Percentiles rank a stretch among this genome's conserved stretches.
phyloP scores from a whole-genome alignment of 2,888 invertebrate species.

The Hirtodrosophila trivittata region DNA sequence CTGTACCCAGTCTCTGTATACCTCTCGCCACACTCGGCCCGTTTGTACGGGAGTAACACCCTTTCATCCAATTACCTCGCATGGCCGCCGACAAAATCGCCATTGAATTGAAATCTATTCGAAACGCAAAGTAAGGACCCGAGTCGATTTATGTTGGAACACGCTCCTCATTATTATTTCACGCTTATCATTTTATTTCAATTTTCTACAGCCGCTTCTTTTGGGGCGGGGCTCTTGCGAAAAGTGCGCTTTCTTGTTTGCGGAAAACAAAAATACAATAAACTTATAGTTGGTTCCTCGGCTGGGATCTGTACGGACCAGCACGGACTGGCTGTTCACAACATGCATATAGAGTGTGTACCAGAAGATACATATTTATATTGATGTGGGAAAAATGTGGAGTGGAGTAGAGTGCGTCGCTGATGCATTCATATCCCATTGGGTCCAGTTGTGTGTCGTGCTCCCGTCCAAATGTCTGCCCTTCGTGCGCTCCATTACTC shows the following conservation, averaged over 20 bases:
- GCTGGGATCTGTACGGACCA: too few species aligned
- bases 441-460: constrained; percentile 69
- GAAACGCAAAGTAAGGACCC: constrained; percentile 12
- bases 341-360: constrained; percentile 2
- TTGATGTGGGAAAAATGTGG: constrained; percentile 32
- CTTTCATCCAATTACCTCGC: constrained; percentile 46
- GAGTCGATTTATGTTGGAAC: constrained; percentile 73
- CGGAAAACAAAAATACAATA: constrained; percentile 61
- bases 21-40: constrained; percentile 1
- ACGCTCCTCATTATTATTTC: constrained; percentile 78
- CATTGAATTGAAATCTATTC: constrained; percentile 52
- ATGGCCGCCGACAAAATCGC: constrained; percentile 28
- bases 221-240: constrained; percentile 1
- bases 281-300: constrained; percentile 64
- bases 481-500: constrained; percentile 65
- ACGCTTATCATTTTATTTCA: constrained; percentile 79
- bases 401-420: constrained; percentile 28
- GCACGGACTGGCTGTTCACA: constrained; percentile 17
- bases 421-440: constrained; percentile 78
- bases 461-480: constrained; percentile 5
- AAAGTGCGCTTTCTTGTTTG: constrained; percentile 76
- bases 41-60: constrained; percentile 8
- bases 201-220: constrained; percentile 38
- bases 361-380: constrained; percentile 42
- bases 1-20: background rate